Base-by-base conservation (phyloP, 1,140 invertebrate species). In the Dufourea novaeangliae region DNA sequence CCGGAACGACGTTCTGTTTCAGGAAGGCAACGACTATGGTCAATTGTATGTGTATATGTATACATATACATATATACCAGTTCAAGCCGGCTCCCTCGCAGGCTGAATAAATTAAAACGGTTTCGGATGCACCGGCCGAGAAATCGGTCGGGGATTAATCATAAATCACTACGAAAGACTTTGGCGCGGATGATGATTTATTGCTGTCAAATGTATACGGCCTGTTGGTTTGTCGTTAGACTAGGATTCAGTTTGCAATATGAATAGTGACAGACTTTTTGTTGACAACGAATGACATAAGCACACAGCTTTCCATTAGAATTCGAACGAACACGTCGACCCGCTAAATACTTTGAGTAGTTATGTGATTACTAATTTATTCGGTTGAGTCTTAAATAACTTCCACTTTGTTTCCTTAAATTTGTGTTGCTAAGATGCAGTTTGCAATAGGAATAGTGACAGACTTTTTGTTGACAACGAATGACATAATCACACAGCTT, bases 81-180 rank as follows among this genome's bases (percentile, higher is more conserved):
- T n/a, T 1, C 17, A 1, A 64, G 50, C 25, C 56, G n/a, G 61
- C 27, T 3, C n/a, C n/a, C n/a, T n/a, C 14, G 27, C 8, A 20
- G 46, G n/a, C 29, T 8, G 63, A 46, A 79, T 73, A 79, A 73
- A 73, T 81, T 50, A 71, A n/a, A 80, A 34, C 22, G 29, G 17
- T 70, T 64, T 34, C 10, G 14, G 17, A 64, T 63, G 56, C 56
- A 27, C 50, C 61, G 25, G 14, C 37, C 14, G n/a, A 27, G 37
- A 63, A 44, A 41, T 44, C 37, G 17, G n/a, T 4, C 61, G 1
- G 37, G n/a, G 37, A 44, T 63, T 63, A 41, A 25, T 63, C 77
- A 74, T 79, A 74, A 79, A 79, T 79, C 71, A 56, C 41, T 37
- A 52, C 39, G 27, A 64, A 74, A n/a, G n/a, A 66, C 66, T 66